A percentile compares a stretch with the other conserved stretches of the same genome.
These are phyloP conservation scores for Streptopelia turtur DNA, from an alignment of 2,797 vertebrate genomes.

Conservation along the genomic window DNA sequence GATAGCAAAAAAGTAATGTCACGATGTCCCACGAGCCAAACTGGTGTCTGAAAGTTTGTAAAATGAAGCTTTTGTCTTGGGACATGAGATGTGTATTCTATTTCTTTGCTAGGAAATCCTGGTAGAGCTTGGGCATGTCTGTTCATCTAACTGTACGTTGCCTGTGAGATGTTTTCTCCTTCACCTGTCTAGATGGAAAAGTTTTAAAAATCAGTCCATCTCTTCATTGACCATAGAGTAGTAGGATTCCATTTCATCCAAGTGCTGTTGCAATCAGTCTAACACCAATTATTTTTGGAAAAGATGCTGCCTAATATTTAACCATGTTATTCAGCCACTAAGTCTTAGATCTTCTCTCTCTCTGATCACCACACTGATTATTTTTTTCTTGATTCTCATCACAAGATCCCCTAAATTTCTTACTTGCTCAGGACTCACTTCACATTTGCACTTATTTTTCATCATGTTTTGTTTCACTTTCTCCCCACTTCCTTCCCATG, in stretches of 20 bases:
- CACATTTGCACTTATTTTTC: neutral
- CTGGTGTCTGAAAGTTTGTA: fast-evolving
- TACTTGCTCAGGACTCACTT: neutral
- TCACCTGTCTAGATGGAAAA: neutral
- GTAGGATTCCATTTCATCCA: neutral
- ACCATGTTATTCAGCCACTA: neutral
- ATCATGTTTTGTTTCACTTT: neutral
- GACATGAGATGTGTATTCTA: neutral
- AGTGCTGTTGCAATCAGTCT: neutral
- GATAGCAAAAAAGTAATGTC: neutral
- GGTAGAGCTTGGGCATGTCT: neutral
- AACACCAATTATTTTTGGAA: neutral
- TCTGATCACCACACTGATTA: neutral
- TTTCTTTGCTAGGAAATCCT: neutral
- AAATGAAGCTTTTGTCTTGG: neutral
- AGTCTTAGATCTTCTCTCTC: neutral
- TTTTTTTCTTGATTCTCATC: too few relatives aligned
- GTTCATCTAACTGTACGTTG: neutral
- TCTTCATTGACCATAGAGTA: neutral
- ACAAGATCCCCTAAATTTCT: neutral
- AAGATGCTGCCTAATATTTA: neutral
- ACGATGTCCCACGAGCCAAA: fast-evolving
- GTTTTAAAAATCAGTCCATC: neutral
- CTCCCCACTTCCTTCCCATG: neutral
- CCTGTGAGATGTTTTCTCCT: neutral